phyloP scores from a whole-genome alignment of 2,113 vertebrate species.

The Limanda limanda region DNA sequence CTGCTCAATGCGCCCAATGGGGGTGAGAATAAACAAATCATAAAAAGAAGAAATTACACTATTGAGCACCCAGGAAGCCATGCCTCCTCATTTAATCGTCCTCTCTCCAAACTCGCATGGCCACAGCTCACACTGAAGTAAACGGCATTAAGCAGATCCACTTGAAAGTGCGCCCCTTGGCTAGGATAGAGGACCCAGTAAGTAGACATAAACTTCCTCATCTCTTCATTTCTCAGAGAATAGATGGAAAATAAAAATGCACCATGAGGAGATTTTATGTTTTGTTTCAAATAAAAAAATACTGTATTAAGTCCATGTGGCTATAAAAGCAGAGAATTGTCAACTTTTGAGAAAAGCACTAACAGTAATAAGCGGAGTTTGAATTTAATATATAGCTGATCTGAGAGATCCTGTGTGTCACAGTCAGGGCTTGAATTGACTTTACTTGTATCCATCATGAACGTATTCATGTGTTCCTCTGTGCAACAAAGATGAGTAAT shows the following conservation, averaged over 20 bases:
- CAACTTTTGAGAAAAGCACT: constrained; percentile 5
- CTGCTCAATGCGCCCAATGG: constrained; percentile 29
- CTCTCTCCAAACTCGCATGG: constrained; percentile 24
- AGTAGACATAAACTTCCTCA: constrained; percentile 17
- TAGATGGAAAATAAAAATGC: neutral
- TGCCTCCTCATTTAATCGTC: constrained; percentile 24
- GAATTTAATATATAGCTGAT: constrained; percentile 31
- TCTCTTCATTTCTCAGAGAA: constrained; percentile 18
- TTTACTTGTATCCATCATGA: neutral
- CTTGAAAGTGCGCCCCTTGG: constrained; percentile 54
- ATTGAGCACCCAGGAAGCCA: constrained; percentile 37
- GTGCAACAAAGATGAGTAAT: constrained; percentile 47
- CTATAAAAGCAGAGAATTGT: too few species aligned
- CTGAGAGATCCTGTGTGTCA: constrained; percentile 3
- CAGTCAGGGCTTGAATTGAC: neutral
- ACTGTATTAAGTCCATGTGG: neutral
- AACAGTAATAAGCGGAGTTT: constrained; percentile 4
- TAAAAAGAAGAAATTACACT: constrained; percentile 33
- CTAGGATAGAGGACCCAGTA: constrained; percentile 24
- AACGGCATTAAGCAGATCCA: constrained; percentile 51
- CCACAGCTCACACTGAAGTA: constrained; percentile 23
- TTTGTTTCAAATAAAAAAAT: constrained; percentile 19
- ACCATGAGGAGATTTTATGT: constrained; percentile 10
- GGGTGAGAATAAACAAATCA: constrained; percentile 56
- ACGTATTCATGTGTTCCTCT: neutral